Base-by-base conservation (phyloP, 2,888 invertebrate species). In the Cheilosia soror region DNA sequence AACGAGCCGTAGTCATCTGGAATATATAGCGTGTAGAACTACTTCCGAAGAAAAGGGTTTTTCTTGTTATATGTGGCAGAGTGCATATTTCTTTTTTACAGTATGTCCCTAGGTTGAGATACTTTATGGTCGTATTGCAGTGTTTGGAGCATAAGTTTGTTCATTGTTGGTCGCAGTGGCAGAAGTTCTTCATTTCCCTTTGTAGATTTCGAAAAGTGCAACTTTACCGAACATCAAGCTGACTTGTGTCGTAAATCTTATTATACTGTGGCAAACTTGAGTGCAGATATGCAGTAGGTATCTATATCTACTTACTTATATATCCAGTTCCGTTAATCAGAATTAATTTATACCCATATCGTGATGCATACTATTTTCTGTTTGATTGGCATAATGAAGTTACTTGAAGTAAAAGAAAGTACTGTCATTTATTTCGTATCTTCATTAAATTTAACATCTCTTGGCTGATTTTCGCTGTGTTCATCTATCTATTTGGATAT, bases 121-220 rank as follows among this genome's bases (percentile, higher is more conserved):
- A 75, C 47, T 75, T 75, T 75, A 75, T 63, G 73, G 63, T 75
- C 73, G 65, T 75, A 75, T 57, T 65, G 65, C 65, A 75, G 63
- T 65, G 31, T 51, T 73, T 53, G 53, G 53, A 73, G 72, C 44
- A 49, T 65, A 55, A 65, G 55, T 65, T 65, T 53, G 47, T 55
- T 47, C 55, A 42, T 65, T 63, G 65, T 44, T 62, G 42, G 62
- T 29, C 62, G 72, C 72, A 62, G 31, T 62, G 42, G 51, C 53
- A 53, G 42, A 73, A 62, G 72, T 62, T 73, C 62, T 73, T 53
- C 72, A 73, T 73, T 73, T 73, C 62, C 72, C 44, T 33, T 40
- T 73, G 44, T 53, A 62, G 62, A 72, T 62, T 62, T 42, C 7
- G n/a, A 60, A 33, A 72, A 51, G 11, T 11, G 15, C 57, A 55